These are phyloP conservation scores for Phyllostomus discolor DNA, from an alignment of 2,113 vertebrate genomes.

Conservation along the genomic window DNA sequence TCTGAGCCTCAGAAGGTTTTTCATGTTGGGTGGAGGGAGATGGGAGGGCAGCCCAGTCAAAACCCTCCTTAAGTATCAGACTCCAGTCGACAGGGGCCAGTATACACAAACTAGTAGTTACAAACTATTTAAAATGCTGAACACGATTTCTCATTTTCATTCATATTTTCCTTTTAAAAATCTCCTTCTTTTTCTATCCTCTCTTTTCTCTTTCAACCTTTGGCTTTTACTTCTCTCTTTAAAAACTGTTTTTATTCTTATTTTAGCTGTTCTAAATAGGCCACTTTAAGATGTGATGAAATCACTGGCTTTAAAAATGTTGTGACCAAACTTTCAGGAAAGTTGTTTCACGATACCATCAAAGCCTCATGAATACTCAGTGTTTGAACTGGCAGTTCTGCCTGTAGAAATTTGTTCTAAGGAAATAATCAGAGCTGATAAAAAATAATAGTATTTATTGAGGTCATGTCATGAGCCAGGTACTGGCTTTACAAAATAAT, in stretches of 20 bases:
- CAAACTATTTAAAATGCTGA: neutral
- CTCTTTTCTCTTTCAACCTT: neutral
- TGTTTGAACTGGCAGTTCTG: neutral
- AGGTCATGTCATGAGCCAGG: neutral
- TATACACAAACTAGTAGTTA: neutral
- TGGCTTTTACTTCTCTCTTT: neutral
- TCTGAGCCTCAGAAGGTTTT: neutral
- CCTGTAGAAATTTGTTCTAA: neutral
- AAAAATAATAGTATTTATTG: neutral
- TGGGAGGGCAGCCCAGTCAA: neutral
- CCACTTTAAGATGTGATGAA: constrained; percentile 12
- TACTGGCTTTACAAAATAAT: neutral
- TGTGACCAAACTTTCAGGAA: constrained; percentile 17
- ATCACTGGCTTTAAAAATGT: neutral
- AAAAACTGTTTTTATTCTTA: neutral
- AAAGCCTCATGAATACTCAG: neutral
- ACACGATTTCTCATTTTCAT: neutral
- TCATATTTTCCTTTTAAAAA: neutral
- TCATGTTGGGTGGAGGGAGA: neutral
- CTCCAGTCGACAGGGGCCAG: neutral
- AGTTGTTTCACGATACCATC: neutral
- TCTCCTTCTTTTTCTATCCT: neutral
- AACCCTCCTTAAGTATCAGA: neutral
- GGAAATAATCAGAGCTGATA: neutral
- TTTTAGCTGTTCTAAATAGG: neutral